phyloP scores from a whole-genome alignment of 2,888 invertebrate genomes.

The Globia sparganii region DNA sequence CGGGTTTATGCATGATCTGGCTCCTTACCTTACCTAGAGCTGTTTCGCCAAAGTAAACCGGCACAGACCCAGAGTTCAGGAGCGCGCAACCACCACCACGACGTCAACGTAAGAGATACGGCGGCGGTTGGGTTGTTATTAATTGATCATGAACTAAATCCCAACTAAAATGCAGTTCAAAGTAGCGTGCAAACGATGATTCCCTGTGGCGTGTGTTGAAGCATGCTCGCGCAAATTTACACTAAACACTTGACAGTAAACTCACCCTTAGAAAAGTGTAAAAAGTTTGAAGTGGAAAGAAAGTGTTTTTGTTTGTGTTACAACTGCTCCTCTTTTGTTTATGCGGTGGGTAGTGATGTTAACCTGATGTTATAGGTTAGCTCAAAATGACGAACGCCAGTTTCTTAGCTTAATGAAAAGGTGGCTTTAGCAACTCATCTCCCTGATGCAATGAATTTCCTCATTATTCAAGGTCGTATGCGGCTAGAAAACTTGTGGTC shows the following conservation, averaged over 20 bases:
- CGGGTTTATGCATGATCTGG: too few species aligned
- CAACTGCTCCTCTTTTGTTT: background rate
- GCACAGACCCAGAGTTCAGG: too few species aligned
- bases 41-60: too few species aligned
- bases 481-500: too few species aligned
- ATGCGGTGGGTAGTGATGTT: background rate
- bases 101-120: background rate
- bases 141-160: background rate
- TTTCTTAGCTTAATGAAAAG: background rate
- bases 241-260: background rate
- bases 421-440: slow-evolving; percentile 1
- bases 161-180: background rate
- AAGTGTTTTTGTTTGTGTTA: background rate
- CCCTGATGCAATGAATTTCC: slow-evolving; percentile 1
- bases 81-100: too few species aligned
- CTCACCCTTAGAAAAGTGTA: background rate
- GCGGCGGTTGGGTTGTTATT: background rate
- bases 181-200: background rate
- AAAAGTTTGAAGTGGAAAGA: background rate
- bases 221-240: background rate
- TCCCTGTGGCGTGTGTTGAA: background rate
- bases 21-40: too few species aligned
- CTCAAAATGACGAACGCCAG: background rate
- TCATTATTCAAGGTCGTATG: slow-evolving; percentile 5
- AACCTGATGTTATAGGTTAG: background rate